phyloP scores from a whole-genome alignment of 1,140 invertebrate genomes.

The Drosophila murphyi region DNA sequence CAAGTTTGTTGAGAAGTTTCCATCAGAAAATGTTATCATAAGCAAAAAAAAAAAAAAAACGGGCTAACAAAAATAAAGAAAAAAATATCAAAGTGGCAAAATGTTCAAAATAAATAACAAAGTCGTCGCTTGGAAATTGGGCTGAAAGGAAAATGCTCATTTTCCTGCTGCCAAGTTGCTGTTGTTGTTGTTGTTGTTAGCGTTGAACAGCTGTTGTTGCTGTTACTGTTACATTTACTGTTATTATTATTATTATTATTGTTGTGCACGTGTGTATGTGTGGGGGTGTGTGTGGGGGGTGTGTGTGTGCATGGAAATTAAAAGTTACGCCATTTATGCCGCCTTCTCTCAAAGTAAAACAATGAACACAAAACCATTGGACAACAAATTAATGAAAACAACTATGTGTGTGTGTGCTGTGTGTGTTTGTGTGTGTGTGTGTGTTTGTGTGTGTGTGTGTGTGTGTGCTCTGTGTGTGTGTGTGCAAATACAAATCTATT shows the following conservation, averaged over 20 bases:
- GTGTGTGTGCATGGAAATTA: conserved; percentile 12
- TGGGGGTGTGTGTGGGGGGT: conserved; percentile 8
- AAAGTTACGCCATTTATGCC: conserved; percentile 52
- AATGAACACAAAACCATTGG: conserved; percentile 24
- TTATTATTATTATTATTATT: conserved; percentile 26
- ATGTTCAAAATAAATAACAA: conserved; percentile 6
- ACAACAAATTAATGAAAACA: conserved; percentile 29
- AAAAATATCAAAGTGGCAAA: conserved; percentile 31
- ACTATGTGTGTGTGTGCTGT: too few relatives aligned
- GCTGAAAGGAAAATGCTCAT: conserved; percentile 11
- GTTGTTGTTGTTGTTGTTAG: conserved; percentile 7
- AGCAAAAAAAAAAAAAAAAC: conserved; percentile 3
- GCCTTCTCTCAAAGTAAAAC: conserved; percentile 31
- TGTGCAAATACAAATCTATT: conserved; percentile 37
- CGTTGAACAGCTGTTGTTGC: conserved; percentile 56
- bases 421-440: not conserved
- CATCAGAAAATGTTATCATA: conserved; percentile 9
- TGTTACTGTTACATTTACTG: conserved; percentile 17
- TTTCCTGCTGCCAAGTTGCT: conserved; percentile 11
- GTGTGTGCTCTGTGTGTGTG: not conserved
- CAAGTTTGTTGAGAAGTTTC: conserved; percentile 10
- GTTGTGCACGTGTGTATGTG: conserved; percentile 19
- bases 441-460: not conserved
- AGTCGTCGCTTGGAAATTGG: not conserved
- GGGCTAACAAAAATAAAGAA: conserved; percentile 29